A percentile compares a stretch with the other conserved stretches of the same genome.
phyloP scores from a whole-genome alignment of 2,113 vertebrate genomes.

The Beaufortia kweichowensis region DNA sequence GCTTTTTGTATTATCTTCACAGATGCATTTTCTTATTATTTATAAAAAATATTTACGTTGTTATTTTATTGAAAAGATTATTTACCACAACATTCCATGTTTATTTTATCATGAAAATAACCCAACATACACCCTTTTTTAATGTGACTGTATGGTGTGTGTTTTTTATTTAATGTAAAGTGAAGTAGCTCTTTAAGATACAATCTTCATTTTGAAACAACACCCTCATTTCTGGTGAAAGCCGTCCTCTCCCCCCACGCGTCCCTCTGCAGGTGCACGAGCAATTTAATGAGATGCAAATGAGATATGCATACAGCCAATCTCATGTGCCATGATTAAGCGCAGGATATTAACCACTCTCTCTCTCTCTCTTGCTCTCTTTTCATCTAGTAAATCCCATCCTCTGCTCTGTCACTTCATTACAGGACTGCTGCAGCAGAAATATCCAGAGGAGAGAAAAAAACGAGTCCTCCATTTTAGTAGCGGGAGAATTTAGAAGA shows the following conservation, averaged over 20 bases:
- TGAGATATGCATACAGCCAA: conserved; percentile 90
- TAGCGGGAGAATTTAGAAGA: not conserved
- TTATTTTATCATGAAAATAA: not conserved
- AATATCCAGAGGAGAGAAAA: conserved; percentile 22
- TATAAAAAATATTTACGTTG: too few relatives aligned
- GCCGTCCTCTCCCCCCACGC: conserved; percentile 39
- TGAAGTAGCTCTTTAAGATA: conserved; percentile 1
- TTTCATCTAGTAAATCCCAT: conserved; percentile 48
- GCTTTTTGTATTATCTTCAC: too few relatives aligned
- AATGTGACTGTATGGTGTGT: not conserved
- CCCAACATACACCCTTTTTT: not conserved
- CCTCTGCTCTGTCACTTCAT: conserved; percentile 45
- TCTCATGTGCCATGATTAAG: conserved; percentile 89
- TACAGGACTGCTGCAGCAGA: conserved; percentile 41
- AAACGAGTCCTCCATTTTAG: conserved; percentile 37
- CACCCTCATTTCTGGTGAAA: conserved; percentile 38
- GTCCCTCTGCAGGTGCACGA: conserved; percentile 60
- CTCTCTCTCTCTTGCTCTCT: conserved; percentile 53
- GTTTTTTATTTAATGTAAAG: not conserved
- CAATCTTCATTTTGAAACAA: conserved; percentile 13
- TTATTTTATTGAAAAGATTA: not conserved
- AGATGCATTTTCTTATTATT: too few relatives aligned
- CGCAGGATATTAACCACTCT: conserved; percentile 83
- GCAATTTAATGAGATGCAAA: conserved; percentile 89
- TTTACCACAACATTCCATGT: too few relatives aligned